Evolutionary conservation across 2,113 vertebrate genomes (phyloP).

Genomic region (Festucalex cinctus): DNA sequence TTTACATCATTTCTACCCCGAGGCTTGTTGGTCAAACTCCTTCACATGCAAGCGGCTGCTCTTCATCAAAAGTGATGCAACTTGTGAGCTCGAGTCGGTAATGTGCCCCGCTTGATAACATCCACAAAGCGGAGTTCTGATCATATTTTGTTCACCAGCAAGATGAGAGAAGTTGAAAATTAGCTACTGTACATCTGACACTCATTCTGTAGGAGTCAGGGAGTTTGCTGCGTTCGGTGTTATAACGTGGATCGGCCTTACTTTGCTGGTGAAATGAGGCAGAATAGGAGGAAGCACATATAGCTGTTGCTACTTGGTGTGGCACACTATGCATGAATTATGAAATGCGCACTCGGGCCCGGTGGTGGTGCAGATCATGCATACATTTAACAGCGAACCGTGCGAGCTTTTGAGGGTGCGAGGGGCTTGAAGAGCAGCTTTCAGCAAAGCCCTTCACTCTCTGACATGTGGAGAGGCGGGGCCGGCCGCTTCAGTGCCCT

Average conservation of each 20-base stretch:
- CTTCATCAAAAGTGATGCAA: slow-evolving; percentile 69
- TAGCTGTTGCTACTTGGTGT: slow-evolving; percentile 60
- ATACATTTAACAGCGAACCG: slow-evolving; percentile 69
- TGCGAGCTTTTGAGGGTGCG: slow-evolving; percentile 42
- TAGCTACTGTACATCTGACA: neutral
- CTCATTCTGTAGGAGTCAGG: slow-evolving; percentile 2
- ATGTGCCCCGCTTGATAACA: slow-evolving; percentile 24
- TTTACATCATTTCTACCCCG: slow-evolving; percentile 52
- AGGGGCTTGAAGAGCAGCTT: slow-evolving; percentile 41
- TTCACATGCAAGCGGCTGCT: slow-evolving; percentile 54
- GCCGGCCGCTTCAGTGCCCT: neutral
- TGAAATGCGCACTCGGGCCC: slow-evolving; percentile 65
- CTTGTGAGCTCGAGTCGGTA: slow-evolving; percentile 47
- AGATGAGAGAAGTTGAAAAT: neutral
- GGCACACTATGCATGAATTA: slow-evolving; percentile 71
- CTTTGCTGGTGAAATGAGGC: slow-evolving; percentile 44
- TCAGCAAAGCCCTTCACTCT: slow-evolving; percentile 20
- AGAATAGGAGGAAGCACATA: slow-evolving; percentile 49
- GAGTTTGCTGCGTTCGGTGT: slow-evolving; percentile 29
- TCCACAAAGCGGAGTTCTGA: slow-evolving; percentile 14
- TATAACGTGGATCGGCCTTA: slow-evolving; percentile 21
- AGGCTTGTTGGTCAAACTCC: slow-evolving; percentile 20
- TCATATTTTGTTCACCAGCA: neutral
- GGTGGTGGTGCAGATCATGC: slow-evolving; percentile 65
- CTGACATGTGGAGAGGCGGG: slow-evolving; percentile 22